Evolutionary conservation across 2,113 vertebrate genomes (phyloP).

Genomic region (Edolisoma coerulescens): DNA sequence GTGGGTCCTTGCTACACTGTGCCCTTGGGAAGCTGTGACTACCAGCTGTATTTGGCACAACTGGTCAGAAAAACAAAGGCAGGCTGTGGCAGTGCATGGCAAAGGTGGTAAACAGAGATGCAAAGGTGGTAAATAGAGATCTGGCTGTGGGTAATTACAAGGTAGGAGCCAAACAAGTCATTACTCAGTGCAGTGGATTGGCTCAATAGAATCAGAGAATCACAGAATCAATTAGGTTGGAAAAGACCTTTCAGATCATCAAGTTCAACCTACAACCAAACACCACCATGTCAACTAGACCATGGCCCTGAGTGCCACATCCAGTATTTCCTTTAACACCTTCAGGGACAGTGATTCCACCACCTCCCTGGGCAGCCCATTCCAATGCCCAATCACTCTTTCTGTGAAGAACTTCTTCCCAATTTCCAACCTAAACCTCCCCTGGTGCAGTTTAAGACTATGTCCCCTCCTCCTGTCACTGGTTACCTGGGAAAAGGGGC

Average conservation of each 20-base stretch:
- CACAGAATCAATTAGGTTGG: not conserved
- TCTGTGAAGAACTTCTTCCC: not conserved
- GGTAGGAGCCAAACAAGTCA: not conserved
- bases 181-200: not conserved
- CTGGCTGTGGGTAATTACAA: not conserved
- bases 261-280: not conserved
- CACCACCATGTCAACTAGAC: not conserved
- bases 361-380: not conserved
- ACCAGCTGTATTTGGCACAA: not conserved
- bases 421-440: not conserved
- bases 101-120: not conserved
- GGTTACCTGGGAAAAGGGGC: not conserved
- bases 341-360: not conserved
- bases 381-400: not conserved
- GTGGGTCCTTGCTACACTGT: not conserved
- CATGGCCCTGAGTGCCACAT: not conserved
- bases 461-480: not conserved
- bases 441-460: not conserved
- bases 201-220: not conserved
- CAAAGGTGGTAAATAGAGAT: not conserved
- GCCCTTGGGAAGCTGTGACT: not conserved
- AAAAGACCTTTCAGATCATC: not conserved
- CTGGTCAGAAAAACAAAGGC: not conserved
- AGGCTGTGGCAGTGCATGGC: not conserved
- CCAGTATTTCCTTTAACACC: not conserved